phyloP scores from a whole-genome alignment of 2,113 vertebrate genomes.

The Sorex fumeus region DNA sequence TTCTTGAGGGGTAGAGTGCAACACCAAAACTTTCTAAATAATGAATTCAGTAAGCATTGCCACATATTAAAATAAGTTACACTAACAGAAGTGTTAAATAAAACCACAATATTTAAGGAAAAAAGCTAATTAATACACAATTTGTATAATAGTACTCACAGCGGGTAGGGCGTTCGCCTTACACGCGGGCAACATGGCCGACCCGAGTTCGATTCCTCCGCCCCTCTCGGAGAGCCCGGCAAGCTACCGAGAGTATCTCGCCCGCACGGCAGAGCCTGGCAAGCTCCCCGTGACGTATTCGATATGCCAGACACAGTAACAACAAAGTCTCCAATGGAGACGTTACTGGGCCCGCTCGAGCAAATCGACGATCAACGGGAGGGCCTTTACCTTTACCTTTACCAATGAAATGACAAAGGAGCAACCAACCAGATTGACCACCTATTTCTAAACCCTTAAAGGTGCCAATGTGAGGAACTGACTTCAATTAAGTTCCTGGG shows the following conservation, averaged over 20 bases:
- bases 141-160: background rate
- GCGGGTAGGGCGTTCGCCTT: too few relatives aligned
- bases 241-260: too few relatives aligned
- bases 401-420: background rate
- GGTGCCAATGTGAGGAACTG: slow-evolving; percentile 1
- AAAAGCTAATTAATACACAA: background rate
- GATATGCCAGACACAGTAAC: too few relatives aligned
- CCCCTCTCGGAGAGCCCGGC: too few relatives aligned
- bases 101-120: background rate
- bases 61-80: background rate
- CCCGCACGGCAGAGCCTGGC: too few relatives aligned
- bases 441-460: background rate
- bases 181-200: too few relatives aligned
- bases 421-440: background rate
- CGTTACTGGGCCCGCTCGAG: too few relatives aligned
- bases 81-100: background rate
- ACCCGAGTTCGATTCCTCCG: too few relatives aligned
- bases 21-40: background rate
- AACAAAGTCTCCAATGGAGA: too few relatives aligned
- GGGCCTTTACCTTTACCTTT: too few relatives aligned
- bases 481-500: background rate
- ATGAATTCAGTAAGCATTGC: background rate
- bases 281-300: too few relatives aligned
- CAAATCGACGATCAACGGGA: too few relatives aligned
- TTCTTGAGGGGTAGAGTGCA: background rate